Evolutionary conservation across 2,888 invertebrate genomes (phyloP).

Genomic region (Tigriopus californicus): DNA sequence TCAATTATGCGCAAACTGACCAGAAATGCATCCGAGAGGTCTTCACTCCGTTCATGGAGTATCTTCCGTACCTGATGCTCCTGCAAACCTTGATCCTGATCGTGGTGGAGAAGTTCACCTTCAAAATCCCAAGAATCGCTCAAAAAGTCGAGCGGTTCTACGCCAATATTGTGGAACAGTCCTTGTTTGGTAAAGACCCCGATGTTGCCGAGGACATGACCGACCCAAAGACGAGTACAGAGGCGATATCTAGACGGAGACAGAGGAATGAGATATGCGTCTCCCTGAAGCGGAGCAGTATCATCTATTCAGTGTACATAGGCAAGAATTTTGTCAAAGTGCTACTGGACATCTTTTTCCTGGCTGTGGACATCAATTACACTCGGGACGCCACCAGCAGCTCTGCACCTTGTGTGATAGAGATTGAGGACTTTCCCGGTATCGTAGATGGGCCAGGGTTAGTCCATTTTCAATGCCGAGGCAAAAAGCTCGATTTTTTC

Average conservation of each 20-base stretch:
- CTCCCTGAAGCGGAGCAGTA: constrained; percentile 7
- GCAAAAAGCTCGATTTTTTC: constrained; percentile 14
- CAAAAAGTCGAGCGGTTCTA: constrained; percentile 13
- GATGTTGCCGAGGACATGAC: constrained; percentile 13
- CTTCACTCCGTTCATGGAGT: constrained; percentile 10
- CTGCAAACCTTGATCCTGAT: constrained; percentile 6
- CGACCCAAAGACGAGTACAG: constrained; percentile 4
- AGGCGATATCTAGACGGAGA: constrained; percentile 4
- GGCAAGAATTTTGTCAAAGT: constrained; percentile 11
- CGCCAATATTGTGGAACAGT: constrained; percentile 13
- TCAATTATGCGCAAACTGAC: constrained; percentile 1
- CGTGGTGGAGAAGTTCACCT: constrained; percentile 9
- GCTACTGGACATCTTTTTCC: neutral
- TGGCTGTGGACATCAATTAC: constrained; percentile 4
- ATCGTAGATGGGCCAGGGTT: neutral
- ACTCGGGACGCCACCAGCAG: neutral
- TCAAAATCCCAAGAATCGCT: constrained; percentile 9
- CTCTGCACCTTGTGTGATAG: neutral
- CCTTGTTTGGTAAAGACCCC: constrained; percentile 15
- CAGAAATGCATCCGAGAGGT: constrained; percentile 2
- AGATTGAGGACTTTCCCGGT: neutral
- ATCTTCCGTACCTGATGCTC: constrained; percentile 9
- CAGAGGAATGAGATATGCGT: constrained; percentile 14
- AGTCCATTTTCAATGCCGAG: constrained; percentile 6
- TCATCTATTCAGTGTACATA: constrained; percentile 11